phyloP scores from a whole-genome alignment of 2,888 invertebrate species.

The Hirudinaria manillensis region DNA sequence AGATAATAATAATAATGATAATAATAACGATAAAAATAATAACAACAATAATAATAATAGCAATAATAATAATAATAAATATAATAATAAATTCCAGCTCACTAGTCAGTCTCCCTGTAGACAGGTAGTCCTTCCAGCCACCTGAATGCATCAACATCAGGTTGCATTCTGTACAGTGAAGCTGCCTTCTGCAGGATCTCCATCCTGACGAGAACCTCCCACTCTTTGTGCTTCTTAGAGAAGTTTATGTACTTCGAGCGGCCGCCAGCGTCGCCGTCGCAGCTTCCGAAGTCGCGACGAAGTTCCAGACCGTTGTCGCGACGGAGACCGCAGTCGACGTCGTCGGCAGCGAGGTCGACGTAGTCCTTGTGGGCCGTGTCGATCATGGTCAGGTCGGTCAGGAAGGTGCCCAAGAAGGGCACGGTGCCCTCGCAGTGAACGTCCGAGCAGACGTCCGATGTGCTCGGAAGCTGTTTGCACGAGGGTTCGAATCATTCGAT shows the following conservation, averaged over 20 bases:
- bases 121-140: conserved; percentile 91
- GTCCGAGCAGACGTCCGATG: conserved; percentile 6
- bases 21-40: too few species aligned
- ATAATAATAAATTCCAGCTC: too few species aligned
- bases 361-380: conserved; percentile 57
- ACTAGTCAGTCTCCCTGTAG: conserved; percentile 69
- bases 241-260: conserved; percentile 71
- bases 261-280: not conserved
- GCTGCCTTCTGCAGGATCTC: conserved; percentile 91
- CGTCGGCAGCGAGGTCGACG: not conserved
- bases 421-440: conserved; percentile 68
- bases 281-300: too few species aligned
- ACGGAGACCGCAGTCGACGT: not conserved
- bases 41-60: too few species aligned
- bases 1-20: too few species aligned
- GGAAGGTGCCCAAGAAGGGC: conserved; percentile 92
- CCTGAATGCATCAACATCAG: conserved; percentile 80
- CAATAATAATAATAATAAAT: too few species aligned
- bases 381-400: conserved; percentile 90
- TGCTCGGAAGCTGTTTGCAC: not conserved
- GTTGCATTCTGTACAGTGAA: conserved; percentile 81
- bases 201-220: conserved; percentile 94
- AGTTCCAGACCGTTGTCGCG: not conserved
- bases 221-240: conserved; percentile 94
- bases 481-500: not conserved